Evolutionary conservation across 1,140 invertebrate species (phyloP), one percentile per base, ranked within the genome.

Genomic region (Leptinotarsa undecemlineata): DNA sequence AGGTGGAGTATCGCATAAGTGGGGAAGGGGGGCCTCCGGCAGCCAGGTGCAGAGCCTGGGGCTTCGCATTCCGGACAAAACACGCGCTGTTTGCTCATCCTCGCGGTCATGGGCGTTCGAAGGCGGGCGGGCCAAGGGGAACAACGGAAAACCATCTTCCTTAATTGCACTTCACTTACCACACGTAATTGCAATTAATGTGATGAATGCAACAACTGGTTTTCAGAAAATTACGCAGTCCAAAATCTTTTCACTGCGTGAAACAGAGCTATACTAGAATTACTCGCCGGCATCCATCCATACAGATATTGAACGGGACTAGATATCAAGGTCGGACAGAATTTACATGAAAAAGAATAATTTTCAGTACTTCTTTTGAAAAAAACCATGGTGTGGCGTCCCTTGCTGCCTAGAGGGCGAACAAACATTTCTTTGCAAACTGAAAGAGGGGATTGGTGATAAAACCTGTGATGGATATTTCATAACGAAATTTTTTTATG

Each of bases 31-130:
- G 77, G 71, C 68, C 62, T 64, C 71, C 47, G 47, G 71, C 71
- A 69, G 74, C 82, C 80, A 81, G 80, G 80, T 83, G 82, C 82
- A 82, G 69, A 75, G 81, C 82, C 78, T 74, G 74, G 57, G 78
- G 82, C 72, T 72, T 69, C 80, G 82, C 82, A 83, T 81, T 82
- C 81, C 81, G 81, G 72, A 80, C 78, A 74, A 80, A 80, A 81
- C 81, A 81, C 80, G 71, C 77, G 81, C 81, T 81, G 78, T 80
- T 78, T 79, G 80, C 79, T 78, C 80, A 79, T 79, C 80, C 74
- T 79, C 78, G 76, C 73, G 73, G 73, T 76, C 73, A 72, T 72
- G 71, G 71, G 62, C 79, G 71, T 64, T 72, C 71, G 71, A 57
- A 15, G 51, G 63, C 26, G 63, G 26, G 15, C 15, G 63, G 20